Conservation (phyloP, 2,888 invertebrate species). For the Ophion ventricosus region DNA sequence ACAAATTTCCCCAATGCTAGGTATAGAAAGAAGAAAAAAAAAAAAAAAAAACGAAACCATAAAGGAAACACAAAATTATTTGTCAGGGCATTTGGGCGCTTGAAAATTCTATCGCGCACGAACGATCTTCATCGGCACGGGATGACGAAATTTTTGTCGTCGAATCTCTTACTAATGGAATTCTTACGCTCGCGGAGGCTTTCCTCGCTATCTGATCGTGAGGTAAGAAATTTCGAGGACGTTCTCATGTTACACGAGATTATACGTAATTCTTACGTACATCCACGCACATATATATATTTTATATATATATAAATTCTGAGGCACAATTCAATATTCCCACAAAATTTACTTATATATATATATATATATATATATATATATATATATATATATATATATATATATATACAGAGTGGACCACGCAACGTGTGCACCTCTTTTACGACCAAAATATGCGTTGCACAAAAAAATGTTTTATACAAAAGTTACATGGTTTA, state of each 20-base stretch:
- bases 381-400: too few species aligned
- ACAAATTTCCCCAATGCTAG: constrained; percentile 14
- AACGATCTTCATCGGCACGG: constrained; percentile 54
- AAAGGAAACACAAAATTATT: constrained; percentile 50
- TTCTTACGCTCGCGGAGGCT: constrained; percentile 20
- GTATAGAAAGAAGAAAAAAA: background rate
- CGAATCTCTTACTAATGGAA: constrained; percentile 42
- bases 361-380: too few species aligned
- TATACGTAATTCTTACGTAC: constrained; percentile 21
- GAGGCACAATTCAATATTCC: too few species aligned
- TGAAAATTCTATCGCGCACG: constrained; percentile 40
- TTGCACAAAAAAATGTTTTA: too few species aligned
- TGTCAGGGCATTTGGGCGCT: background rate
- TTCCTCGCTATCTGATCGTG: constrained; percentile 38
- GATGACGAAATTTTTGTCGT: constrained; percentile 35
- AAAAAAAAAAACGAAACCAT: constrained; percentile 10
- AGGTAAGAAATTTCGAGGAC: constrained; percentile 21
- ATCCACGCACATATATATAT: background rate
- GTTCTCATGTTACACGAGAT: constrained; percentile 47
- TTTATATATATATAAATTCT: too few species aligned
- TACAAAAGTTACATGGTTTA: too few species aligned
- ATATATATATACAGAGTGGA: too few species aligned
- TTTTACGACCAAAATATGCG: too few species aligned
- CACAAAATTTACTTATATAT: too few species aligned
- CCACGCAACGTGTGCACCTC: too few species aligned